Evolutionary conservation across 2,113 vertebrate genomes (phyloP).

Genomic region (Spilogale gracilis): DNA sequence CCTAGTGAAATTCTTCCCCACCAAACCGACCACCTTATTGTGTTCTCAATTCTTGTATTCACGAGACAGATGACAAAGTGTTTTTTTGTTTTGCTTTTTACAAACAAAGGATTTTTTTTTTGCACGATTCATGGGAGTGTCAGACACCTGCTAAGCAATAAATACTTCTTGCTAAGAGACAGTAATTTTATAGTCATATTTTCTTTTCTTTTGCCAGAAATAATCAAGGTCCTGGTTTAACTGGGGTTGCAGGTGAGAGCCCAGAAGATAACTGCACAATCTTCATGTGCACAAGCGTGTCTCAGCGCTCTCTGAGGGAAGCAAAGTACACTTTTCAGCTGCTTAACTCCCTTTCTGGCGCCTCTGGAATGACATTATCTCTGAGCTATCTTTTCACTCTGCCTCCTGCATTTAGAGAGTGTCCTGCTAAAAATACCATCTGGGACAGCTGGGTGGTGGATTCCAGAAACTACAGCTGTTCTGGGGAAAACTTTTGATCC

Average conservation of each 20-base stretch:
- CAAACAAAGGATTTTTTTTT: not conserved
- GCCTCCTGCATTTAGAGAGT: not conserved
- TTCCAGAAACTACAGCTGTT: slow-evolving; percentile 62
- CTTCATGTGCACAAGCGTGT: not conserved
- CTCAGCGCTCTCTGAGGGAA: not conserved
- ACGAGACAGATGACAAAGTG: not conserved
- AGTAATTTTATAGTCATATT: not conserved
- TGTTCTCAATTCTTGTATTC: not conserved
- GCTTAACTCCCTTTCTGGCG: not conserved
- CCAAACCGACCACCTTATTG: not conserved
- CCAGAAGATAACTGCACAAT: not conserved
- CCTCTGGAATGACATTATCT: not conserved
- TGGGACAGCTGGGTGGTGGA: slow-evolving; percentile 29
- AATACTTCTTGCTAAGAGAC: not conserved
- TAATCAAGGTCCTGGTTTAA: not conserved
- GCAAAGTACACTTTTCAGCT: not conserved
- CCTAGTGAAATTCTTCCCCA: not conserved
- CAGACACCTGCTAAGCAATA: not conserved
- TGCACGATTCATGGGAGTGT: not conserved
- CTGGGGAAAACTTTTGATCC: not conserved
- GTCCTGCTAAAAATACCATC: slow-evolving; percentile 26
- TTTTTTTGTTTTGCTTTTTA: not conserved
- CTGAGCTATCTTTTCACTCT: not conserved
- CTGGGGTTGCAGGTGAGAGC: not conserved
- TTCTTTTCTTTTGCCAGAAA: not conserved